Base-by-base conservation (phyloP, 2,888 invertebrate genomes). In the Eilema sororculum region DNA sequence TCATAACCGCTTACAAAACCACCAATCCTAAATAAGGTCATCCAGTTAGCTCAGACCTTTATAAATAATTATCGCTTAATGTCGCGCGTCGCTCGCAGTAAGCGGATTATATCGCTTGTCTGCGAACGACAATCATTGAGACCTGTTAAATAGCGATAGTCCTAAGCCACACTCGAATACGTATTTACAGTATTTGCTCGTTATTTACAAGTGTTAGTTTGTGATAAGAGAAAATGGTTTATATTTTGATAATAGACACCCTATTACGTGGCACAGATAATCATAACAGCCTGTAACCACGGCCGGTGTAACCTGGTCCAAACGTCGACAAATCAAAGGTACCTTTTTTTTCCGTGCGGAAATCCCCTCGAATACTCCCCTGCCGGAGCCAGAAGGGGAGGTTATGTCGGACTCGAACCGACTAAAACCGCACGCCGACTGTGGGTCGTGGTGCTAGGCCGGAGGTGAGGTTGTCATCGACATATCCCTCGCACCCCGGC, bases 71-170 rank as follows among this genome's bases (percentile, higher is more conserved):
- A 84, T 84, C 78, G 79, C 79, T 81, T 75, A 80, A 82, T 83
- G 84, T 86, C 81, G 81, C 75, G 73, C 74, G 69, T 73, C 83
- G 76, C 83, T 68, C 75, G 70, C 67, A 66, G 73, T 87, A 87
- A 87, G 81, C 84, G 84, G 87, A 86, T 87, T 87, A 86, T 72
- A 75, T 76, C 72, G 80, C 79, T 77, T 84, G 83, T 82, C 80
- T 80, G 66, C 70, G 66, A 79, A 82, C 78, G 82, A 80, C 84
- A 78, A 83, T 83, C 73, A 79, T 78, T 81, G 81, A 77, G 84
- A 77, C 72, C 82, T 82, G 82, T 77, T 78, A 76, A 79, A 65
- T 68, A 46, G 33, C 68, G 82, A 82, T 82, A 82, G 80, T 76
- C 74, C 75, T 67, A 65, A 78, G 75, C 83, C 70, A 75, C 77